Evolutionary conservation across 2,113 vertebrate genomes (phyloP), one percentile per base, ranked within the genome.

Genomic region (Cyrtonyx montezumae): DNA sequence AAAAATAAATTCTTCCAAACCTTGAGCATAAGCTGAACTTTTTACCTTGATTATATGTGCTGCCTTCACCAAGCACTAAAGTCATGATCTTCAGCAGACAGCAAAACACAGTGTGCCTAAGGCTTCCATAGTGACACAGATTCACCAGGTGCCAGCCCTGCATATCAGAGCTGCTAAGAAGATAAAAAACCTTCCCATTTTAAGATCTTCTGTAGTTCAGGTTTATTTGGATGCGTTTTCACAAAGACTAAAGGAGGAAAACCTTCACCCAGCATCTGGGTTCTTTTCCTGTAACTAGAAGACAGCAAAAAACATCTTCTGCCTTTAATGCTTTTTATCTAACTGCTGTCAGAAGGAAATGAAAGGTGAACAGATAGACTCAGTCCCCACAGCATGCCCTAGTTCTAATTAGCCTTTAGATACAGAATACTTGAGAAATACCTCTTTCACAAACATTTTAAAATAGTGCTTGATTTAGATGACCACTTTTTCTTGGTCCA

Each of bases 171-270:
- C 21, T 84, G 69, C 62, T 74, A 91, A 68, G 66, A 91, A 68
- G 66, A 92, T 76, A 22, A 67, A 88, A 88, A 92, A 40, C 56
- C 51, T 75, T 18, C 34, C 34, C n/a, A 51, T 88, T 91, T 91
- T 51, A 76, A 93, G 30, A 84, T 36, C 56, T 2, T 81, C 53
- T 56, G 18, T 51, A 45, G 56, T 92, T 88, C 13, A 79, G 9
- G 14, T 43, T 76, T 71, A 45, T 79, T 76, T 69, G 53, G 58
- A 79, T 53, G 48, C 0, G 0, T 8, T 45, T 66, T 62, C 51
- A 16, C 4, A 12, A 87, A 87, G 48, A 5, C 40, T 48, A 23
- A 88, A 71, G 37, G n/a, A 78, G 2, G 2, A 65, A 91, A 81
- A 71, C 6, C 22, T 66, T 87, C 20, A 75, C 36, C 11, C 30